Conservation (phyloP, 2,797 vertebrate species). For the Rhynchotus rufescens region DNA sequence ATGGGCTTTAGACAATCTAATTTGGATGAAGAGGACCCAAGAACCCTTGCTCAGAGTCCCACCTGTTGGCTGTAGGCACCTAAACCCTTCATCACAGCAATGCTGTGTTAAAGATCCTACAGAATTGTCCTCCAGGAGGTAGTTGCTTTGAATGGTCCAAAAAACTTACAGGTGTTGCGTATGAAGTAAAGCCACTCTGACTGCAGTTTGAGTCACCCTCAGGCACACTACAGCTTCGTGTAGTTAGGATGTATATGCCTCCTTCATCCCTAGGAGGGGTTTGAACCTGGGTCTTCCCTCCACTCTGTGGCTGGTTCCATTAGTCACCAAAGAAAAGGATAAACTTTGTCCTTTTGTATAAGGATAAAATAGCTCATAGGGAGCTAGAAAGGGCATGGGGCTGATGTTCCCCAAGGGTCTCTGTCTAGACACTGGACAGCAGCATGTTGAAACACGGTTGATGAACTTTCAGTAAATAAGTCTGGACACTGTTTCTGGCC, state of each 20-base stretch:
- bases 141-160: background rate
- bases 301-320: background rate
- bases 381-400: fast-evolving
- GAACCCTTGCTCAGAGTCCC: background rate
- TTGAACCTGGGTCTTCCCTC: background rate
- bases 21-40: background rate
- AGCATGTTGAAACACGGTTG: background rate
- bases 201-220: background rate
- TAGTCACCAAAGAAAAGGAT: background rate
- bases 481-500: background rate
- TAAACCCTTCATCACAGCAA: background rate
- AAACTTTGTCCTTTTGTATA: background rate
- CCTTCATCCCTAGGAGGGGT: background rate
- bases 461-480: background rate
- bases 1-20: background rate
- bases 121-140: fast-evolving
- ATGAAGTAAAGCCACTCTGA: background rate
- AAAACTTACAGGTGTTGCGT: fast-evolving
- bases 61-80: background rate
- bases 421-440: background rate
- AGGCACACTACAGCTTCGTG: background rate
- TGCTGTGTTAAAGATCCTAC: fast-evolving
- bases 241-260: background rate
- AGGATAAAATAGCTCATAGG: background rate
- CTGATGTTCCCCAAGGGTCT: fast-evolving